phyloP scores from a whole-genome alignment of 2,797 vertebrate genomes.

The Lophura swinhoii region DNA sequence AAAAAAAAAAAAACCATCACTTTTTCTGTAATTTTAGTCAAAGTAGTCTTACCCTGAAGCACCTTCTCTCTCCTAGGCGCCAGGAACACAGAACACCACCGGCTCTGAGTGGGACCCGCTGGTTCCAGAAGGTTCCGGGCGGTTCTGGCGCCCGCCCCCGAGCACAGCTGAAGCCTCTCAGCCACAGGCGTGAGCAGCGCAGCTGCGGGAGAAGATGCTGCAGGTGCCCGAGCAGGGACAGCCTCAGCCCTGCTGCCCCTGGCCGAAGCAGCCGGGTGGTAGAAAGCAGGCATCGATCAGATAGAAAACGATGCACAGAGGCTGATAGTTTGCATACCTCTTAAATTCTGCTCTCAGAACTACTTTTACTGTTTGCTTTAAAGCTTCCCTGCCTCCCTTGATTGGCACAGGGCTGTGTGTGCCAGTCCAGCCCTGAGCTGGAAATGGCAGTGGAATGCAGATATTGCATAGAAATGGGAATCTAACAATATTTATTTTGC shows the following conservation, averaged over 20 bases:
- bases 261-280: no score
- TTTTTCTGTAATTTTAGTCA: background rate
- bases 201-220: no score
- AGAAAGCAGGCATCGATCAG: no score
- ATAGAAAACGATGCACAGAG: no score
- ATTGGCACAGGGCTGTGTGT: background rate
- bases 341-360: background rate
- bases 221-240: background rate
- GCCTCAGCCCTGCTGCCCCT: no score
- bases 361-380: background rate
- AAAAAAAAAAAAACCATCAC: background rate
- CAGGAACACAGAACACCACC: no score
- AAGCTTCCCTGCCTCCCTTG: background rate
- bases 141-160: background rate
- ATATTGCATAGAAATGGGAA: background rate
- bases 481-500: background rate
- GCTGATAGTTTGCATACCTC: background rate
- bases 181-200: background rate
- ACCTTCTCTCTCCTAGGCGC: background rate
- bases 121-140: background rate
- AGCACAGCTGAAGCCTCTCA: background rate
- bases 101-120: background rate
- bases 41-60: rapidly evolving
- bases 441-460: background rate
- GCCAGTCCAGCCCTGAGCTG: background rate